phyloP scores from a whole-genome alignment of 2,888 invertebrate genomes.

The Pyralis farinalis region DNA sequence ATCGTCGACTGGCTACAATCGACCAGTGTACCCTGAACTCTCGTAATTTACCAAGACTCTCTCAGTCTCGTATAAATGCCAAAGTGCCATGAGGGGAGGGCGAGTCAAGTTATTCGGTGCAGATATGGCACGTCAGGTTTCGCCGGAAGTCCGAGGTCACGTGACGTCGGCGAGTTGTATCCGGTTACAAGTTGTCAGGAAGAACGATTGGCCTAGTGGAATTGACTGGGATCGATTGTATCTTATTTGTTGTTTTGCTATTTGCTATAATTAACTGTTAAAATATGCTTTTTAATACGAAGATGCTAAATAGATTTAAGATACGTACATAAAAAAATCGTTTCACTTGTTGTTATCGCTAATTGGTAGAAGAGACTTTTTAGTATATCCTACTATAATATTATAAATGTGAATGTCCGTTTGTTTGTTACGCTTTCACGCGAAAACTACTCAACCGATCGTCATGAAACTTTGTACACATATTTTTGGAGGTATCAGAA shows the following conservation, averaged over 20 bases:
- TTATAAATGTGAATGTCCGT: too few species aligned
- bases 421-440: too few species aligned
- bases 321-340: too few species aligned
- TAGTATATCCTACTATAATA: too few species aligned
- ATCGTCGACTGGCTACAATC: constrained; percentile 37
- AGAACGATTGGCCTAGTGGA: constrained; percentile 13
- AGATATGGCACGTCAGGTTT: constrained; percentile 45
- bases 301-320: too few species aligned
- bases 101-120: constrained; percentile 1
- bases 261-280: neutral
- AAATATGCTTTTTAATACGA: too few species aligned
- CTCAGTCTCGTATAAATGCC: neutral
- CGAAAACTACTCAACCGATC: too few species aligned
- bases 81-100: neutral
- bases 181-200: constrained; percentile 36
- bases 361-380: too few species aligned
- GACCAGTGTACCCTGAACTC: constrained; percentile 29
- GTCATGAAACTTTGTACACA: too few species aligned
- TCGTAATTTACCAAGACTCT: neutral
- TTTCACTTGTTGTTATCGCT: too few species aligned
- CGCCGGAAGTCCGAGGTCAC: constrained; percentile 59
- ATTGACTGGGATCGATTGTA: constrained; percentile 13
- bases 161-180: constrained; percentile 47
- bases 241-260: constrained; percentile 13
- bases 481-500: too few species aligned